These are phyloP conservation scores for Gonocerus acuteangulatus DNA, from an alignment of 2,888 invertebrate species.

Conservation along the genomic window DNA sequence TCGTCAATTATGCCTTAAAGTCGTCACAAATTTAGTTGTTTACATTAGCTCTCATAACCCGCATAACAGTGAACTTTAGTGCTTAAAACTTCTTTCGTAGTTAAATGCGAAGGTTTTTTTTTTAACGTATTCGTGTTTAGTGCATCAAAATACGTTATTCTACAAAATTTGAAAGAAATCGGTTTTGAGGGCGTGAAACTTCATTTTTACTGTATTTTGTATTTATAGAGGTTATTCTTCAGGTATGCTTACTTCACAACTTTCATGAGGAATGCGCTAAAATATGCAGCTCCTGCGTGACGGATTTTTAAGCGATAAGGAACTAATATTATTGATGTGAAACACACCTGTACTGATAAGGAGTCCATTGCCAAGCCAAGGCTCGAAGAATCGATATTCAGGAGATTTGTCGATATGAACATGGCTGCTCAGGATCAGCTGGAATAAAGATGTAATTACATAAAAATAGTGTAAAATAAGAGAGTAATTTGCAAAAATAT, in stretches of 20 bases:
- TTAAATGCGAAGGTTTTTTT: too few species aligned
- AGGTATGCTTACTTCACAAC: background rate
- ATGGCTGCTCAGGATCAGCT: conserved; percentile 42
- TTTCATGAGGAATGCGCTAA: background rate
- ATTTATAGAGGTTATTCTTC: background rate
- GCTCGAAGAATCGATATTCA: conserved; percentile 44
- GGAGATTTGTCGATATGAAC: conserved; percentile 44
- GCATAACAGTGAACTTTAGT: too few species aligned
- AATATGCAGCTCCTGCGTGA: too few species aligned
- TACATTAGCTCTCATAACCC: too few species aligned
- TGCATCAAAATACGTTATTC: too few species aligned
- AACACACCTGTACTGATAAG: conserved; percentile 43
- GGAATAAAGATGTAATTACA: conserved; percentile 10
- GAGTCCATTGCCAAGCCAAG: conserved; percentile 45
- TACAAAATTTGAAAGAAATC: too few species aligned
- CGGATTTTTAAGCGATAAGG: background rate
- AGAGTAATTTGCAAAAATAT: background rate
- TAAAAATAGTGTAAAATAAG: background rate
- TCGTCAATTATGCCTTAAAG: too few species aligned
- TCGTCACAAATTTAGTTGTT: too few species aligned
- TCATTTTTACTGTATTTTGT: background rate
- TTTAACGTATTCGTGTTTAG: too few species aligned
- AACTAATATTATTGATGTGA: background rate
- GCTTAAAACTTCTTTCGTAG: too few species aligned
- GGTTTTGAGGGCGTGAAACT: too few species aligned